Conservation (phyloP, 2,888 invertebrate species). For the Heliconius charithonia region DNA sequence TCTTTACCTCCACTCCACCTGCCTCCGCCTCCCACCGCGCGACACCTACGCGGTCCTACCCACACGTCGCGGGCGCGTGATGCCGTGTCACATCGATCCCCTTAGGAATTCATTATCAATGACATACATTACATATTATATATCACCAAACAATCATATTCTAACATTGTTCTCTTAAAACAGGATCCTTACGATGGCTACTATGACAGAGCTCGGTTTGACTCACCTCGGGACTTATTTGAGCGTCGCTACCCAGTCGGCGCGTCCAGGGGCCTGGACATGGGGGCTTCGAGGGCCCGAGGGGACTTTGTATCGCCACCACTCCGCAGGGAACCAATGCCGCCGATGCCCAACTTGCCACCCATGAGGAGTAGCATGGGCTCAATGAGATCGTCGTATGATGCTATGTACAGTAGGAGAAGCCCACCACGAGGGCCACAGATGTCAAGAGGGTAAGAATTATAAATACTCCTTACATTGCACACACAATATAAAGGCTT, state of each 20-base stretch:
- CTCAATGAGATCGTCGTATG: slow-evolving; percentile 89
- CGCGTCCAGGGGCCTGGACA: slow-evolving; percentile 80
- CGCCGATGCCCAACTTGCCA: slow-evolving; percentile 90
- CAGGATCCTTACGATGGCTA: slow-evolving; percentile 90
- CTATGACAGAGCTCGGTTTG: slow-evolving; percentile 90
- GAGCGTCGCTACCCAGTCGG: slow-evolving; percentile 90
- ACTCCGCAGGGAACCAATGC: slow-evolving; percentile 90
- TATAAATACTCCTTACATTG: background rate
- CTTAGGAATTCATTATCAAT: slow-evolving; percentile 14
- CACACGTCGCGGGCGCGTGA: slow-evolving; percentile 62
- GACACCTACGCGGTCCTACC: slow-evolving; percentile 63
- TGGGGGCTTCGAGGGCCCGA: slow-evolving; percentile 82
- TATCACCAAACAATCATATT: background rate
- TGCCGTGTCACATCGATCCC: slow-evolving; percentile 51
- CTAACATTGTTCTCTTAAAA: slow-evolving; percentile 2
- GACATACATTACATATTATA: slow-evolving; percentile 7
- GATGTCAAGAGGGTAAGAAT: slow-evolving; percentile 80
- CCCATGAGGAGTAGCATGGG: slow-evolving; percentile 85
- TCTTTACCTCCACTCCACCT: slow-evolving; percentile 48
- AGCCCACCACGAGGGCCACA: slow-evolving; percentile 87
- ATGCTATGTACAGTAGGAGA: slow-evolving; percentile 92
- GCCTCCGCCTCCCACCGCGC: slow-evolving; percentile 66
- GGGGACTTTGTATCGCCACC: slow-evolving; percentile 90
- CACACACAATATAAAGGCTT: too few species aligned
- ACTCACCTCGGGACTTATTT: slow-evolving; percentile 90